Percentiles rank a stretch among this genome's conserved stretches.
phyloP scores from a whole-genome alignment of 35 echinoderm and acorn worm genomes.

The Acanthaster planci region DNA sequence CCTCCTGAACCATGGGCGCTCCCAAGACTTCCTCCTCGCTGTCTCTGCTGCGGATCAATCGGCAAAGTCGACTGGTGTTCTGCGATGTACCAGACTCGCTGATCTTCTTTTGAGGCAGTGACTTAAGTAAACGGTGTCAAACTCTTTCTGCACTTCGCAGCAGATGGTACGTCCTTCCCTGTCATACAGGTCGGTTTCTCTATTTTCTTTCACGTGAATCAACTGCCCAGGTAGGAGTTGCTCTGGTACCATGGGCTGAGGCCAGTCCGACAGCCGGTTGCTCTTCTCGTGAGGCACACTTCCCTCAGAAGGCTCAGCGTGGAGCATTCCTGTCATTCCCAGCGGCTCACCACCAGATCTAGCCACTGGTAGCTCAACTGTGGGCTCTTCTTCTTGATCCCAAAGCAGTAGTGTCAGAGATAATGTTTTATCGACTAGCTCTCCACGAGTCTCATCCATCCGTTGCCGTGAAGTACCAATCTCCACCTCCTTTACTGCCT shows the following conservation, averaged over 20 bases:
- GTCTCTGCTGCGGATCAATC: background rate
- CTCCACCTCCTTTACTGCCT: background rate
- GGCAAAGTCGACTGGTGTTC: background rate
- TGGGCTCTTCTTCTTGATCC: background rate
- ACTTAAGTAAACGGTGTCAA: background rate
- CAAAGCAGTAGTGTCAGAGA: background rate
- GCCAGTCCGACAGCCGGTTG: too few relatives aligned
- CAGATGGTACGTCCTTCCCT: background rate
- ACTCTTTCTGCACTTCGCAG: background rate
- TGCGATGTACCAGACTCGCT: background rate
- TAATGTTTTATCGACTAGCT: background rate
- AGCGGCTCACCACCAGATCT: background rate
- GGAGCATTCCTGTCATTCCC: background rate
- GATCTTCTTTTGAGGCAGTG: background rate
- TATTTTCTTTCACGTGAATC: background rate
- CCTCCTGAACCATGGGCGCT: background rate
- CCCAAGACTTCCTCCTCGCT: background rate
- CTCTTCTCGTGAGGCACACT: background rate
- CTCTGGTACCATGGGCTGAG: background rate
- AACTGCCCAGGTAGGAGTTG: background rate
- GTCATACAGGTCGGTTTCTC: background rate
- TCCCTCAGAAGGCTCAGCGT: background rate
- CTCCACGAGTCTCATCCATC: background rate
- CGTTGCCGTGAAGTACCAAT: background rate
- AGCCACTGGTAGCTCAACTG: background rate